Evolutionary conservation across 1,140 invertebrate genomes (phyloP).

Genomic region (Gryon sp.): DNA sequence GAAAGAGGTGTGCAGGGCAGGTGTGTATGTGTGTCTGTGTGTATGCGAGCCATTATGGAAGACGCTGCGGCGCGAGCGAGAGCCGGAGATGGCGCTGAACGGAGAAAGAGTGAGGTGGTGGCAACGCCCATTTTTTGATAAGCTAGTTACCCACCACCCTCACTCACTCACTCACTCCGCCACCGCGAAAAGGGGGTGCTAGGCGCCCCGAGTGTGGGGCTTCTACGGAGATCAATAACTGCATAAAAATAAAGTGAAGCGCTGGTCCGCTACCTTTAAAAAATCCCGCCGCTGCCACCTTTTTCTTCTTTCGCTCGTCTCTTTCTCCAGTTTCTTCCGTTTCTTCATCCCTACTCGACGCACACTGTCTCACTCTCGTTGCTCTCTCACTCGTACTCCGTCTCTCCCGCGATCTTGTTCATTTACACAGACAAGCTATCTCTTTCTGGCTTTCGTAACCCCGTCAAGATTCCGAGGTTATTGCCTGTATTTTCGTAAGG

Average conservation of each 20-base stretch:
- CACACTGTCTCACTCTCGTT: background rate
- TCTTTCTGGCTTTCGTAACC: constrained; percentile 28
- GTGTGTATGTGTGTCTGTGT: no score
- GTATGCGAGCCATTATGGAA: constrained; percentile 72
- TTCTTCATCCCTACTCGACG: constrained; percentile 44
- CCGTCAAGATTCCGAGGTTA: constrained; percentile 74
- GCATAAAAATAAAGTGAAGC: constrained; percentile 80
- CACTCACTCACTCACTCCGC: constrained; percentile 64
- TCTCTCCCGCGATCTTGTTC: no score
- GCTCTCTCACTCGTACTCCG: constrained; percentile 26
- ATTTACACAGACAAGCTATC: no score
- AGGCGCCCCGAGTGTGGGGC: constrained; percentile 69
- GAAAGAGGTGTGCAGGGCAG: constrained; percentile 71
- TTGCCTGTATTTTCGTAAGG: constrained; percentile 78
- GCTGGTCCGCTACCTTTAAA: constrained; percentile 79
- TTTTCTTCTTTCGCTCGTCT: constrained; percentile 58
- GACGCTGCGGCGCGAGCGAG: constrained; percentile 68
- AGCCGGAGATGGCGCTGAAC: constrained; percentile 64
- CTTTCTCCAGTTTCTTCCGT: constrained; percentile 40
- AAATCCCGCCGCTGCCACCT: constrained; percentile 69
- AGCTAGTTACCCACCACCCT: constrained; percentile 79
- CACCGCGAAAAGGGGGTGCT: constrained; percentile 68
- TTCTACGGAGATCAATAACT: constrained; percentile 79
- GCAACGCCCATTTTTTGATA: constrained; percentile 81
- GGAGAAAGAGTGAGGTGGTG: constrained; percentile 74